Evolutionary conservation across 2,113 vertebrate species (phyloP), one percentile per base, ranked within the genome.

Genomic region (Hystrix brachyura): DNA sequence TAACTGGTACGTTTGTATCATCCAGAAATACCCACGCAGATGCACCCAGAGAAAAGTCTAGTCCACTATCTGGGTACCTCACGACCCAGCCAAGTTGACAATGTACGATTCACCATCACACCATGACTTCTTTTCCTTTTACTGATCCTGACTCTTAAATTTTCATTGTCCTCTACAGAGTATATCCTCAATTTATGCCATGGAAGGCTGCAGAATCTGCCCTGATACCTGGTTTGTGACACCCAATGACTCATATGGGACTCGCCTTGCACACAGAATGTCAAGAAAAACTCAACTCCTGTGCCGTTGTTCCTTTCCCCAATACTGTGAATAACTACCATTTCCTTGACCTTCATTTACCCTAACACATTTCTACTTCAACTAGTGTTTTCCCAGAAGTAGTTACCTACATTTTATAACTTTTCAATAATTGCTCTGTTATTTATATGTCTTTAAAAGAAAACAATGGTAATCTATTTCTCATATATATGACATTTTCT

Each of bases 241-340:
- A 69, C 5, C 1, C 32, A 51, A 18, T 64, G 53, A 74, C 18
- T 38, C 14, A 27, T 4, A 21, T 57, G 13, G 32, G 13, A 78
- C 9, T 4, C 19, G 43, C 6, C 13, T 3, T 53, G 32, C 12
- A 69, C 25, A 64, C 32, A 81, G 48, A 48, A n/a, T 27, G 5
- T 1, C 27, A 65, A 59, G 38, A 0, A 46, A 71, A 4, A 5
- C 0, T 15, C 3, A n/a, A 3, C 46, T 64, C 23, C 1, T 34
- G 4, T 34, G 17, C 2, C 29, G 25, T 43, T 90, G 21, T 14
- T 60, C 53, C 4, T 38, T 25, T 10, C 19, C 27, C 25, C 10
- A 38, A 38, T 38, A 38, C 38, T 38, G 38, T 83, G 13, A 9
- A 9, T 80, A 43, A 62, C 65, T 38, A 57, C 27, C 27, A 34